Conservation (phyloP, 2,888 invertebrate species). For the Oegoconia quadripuncta region DNA sequence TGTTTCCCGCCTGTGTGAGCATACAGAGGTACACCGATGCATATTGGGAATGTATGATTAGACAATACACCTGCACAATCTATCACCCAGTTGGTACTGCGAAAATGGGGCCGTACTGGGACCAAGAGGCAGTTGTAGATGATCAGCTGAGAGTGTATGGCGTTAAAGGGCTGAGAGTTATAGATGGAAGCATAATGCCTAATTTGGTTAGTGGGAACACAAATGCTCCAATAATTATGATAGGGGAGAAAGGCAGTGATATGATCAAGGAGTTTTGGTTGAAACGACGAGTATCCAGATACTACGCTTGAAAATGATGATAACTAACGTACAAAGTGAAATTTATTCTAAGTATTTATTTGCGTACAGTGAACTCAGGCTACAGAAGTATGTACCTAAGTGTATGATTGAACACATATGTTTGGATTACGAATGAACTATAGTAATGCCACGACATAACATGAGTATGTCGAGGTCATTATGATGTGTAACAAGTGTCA, state of each 20-base stretch:
- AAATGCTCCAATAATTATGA: conserved; percentile 93
- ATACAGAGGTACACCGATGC: conserved; percentile 84
- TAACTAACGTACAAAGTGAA: conserved; percentile 41
- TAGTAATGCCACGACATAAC: no score
- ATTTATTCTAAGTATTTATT: background rate
- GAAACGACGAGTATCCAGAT: conserved; percentile 73
- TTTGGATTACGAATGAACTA: no score
- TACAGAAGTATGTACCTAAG: no score
- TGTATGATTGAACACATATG: no score
- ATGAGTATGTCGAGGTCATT: no score
- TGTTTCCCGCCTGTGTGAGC: conserved; percentile 88
- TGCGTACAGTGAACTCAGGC: background rate
- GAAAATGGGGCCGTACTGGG: conserved; percentile 94
- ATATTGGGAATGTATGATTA: conserved; percentile 93
- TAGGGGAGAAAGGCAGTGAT: conserved; percentile 93
- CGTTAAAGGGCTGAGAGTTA: conserved; percentile 86
- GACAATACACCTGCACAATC: conserved; percentile 89
- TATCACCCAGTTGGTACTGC: conserved; percentile 93
- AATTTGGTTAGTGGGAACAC: conserved; percentile 91
- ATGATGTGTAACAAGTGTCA: no score
- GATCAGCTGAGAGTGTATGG: conserved; percentile 89
- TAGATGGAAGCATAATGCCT: conserved; percentile 93
- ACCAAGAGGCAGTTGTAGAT: conserved; percentile 90
- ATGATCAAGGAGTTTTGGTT: conserved; percentile 92
- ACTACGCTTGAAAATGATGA: conserved; percentile 61